A percentile compares a stretch with the other conserved stretches of the same genome.
Evolutionary conservation across 2,797 vertebrate species (phyloP).

Genomic region (Myotis vivesi): DNA sequence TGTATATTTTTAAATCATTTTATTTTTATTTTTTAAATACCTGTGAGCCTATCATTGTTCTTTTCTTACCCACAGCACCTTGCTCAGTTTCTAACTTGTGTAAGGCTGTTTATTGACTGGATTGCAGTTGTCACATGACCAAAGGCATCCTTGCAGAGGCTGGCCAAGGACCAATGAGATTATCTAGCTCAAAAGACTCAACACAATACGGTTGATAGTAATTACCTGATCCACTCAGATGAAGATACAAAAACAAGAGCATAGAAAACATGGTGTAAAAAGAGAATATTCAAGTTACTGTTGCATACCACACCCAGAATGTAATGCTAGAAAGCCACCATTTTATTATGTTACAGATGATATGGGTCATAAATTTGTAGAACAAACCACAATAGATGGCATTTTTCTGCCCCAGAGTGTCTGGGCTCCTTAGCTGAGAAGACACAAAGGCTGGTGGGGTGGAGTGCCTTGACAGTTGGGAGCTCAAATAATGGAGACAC

Average conservation of each 20-base stretch:
- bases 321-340: not conserved
- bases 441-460: not conserved
- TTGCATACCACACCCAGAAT: not conserved
- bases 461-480: not conserved
- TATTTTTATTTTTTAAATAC: constrained; percentile 15
- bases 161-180: not conserved
- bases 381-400: not conserved
- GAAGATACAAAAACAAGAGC: not conserved
- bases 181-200: not conserved
- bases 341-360: not conserved
- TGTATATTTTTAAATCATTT: not conserved
- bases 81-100: not conserved
- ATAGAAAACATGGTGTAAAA: not conserved
- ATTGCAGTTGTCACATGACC: not conserved
- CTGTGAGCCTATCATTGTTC: not conserved
- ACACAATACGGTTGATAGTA: not conserved
- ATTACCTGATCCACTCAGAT: not conserved
- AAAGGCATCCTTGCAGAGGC: not conserved
- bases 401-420: not conserved
- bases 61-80: not conserved
- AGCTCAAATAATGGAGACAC: not conserved
- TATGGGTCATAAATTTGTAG: not conserved
- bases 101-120: not conserved
- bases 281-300: not conserved
- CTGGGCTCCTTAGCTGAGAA: not conserved